A percentile compares a stretch with the other conserved stretches of the same genome.
Conservation (phyloP, 2,113 vertebrate genomes). For the Eubucco bourcierii region DNA sequence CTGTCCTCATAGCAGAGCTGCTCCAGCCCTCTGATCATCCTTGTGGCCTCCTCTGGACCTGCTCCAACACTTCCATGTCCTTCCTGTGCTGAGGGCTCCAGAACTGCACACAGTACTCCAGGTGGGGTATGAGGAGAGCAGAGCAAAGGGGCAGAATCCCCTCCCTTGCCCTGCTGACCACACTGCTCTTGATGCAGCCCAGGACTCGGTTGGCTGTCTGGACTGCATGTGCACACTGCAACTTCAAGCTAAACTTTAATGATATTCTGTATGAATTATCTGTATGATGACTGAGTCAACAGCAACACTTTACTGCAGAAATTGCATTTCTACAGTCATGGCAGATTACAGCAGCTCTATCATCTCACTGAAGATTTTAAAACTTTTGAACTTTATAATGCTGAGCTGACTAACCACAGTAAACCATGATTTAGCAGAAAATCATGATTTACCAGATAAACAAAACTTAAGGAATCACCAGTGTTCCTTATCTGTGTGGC, state of each 20-base stretch:
- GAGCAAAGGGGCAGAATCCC: too few species aligned
- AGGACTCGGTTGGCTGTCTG: too few species aligned
- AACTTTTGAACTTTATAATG: neutral
- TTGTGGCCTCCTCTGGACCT: too few species aligned
- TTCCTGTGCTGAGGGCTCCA: too few species aligned
- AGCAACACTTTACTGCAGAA: neutral
- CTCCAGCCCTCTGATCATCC: too few species aligned
- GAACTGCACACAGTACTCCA: too few species aligned
- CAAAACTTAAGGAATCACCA: neutral
- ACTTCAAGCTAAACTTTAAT: neutral
- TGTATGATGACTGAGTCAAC: neutral
- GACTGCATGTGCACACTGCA: too few species aligned
- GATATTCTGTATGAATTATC: neutral
- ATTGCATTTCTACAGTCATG: neutral
- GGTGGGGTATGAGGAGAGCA: too few species aligned
- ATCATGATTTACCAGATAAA: neutral
- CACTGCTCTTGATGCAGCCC: too few species aligned
- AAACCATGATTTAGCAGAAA: neutral
- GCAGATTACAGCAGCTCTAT: neutral
- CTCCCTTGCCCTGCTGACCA: too few species aligned
- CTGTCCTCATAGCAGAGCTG: too few species aligned
- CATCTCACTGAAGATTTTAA: neutral
- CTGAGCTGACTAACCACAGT: neutral
- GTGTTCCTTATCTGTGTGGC: neutral
- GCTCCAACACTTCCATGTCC: too few species aligned